Conservation (phyloP, 2,113 vertebrate species). For the Hippocampus comes region DNA sequence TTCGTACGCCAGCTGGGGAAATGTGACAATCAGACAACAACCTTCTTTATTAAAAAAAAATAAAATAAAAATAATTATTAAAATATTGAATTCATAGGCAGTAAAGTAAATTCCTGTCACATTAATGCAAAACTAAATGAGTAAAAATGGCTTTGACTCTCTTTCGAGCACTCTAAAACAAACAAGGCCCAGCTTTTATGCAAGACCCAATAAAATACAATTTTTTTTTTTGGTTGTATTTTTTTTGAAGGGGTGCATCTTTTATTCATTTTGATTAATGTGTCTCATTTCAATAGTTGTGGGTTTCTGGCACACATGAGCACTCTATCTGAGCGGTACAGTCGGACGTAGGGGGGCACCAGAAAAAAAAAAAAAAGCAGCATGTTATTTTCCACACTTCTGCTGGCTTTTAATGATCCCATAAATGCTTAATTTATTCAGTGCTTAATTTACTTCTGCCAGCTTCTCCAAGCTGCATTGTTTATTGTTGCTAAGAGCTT, state of each 20-base stretch:
- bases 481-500: constrained; percentile 14
- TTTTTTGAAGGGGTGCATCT: constrained; percentile 21
- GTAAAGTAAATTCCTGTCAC: neutral
- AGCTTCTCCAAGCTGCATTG: neutral
- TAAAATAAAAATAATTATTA: no score
- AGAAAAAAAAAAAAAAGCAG: neutral
- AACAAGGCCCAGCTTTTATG: neutral
- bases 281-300: constrained; percentile 15
- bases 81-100: no score
- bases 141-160: no score
- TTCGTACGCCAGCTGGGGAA: no score
- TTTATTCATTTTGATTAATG: constrained; percentile 55
- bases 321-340: constrained; percentile 7
- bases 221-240: neutral
- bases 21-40: no score
- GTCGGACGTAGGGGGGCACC: neutral
- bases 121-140: no score
- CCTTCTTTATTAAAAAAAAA: no score
- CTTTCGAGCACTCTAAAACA: neutral
- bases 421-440: constrained; percentile 25
- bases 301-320: neutral
- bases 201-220: no score
- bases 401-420: neutral
- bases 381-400: neutral
- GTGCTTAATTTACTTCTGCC: neutral